Base-by-base conservation (phyloP, 2,113 vertebrate species). In the Centrocercus urophasianus region DNA sequence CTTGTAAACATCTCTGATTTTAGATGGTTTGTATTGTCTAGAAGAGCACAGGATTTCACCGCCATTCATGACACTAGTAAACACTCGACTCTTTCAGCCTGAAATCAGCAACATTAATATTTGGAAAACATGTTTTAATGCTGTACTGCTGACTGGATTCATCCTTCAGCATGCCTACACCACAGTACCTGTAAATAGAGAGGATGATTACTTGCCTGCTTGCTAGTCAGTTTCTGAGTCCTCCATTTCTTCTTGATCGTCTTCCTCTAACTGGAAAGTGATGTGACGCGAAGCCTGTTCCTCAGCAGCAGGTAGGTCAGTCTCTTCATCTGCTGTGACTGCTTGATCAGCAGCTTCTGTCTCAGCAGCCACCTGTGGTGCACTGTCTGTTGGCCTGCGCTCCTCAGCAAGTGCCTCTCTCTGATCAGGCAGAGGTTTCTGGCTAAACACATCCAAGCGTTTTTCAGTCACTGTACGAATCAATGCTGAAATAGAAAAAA, bases 391-490 rank as follows among this genome's bases (percentile, higher is more conserved):
- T 81, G 56, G 47, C 11, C 3, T 2, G 12, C 56, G 47, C 42
- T 92, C 72, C 86, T 91, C 85, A 50, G 36, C 24, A 21, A 42
- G 38, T 63, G 14, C n/a, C 72, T 69, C 34, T n/a, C 69, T 34
- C 66, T 85, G 38, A 61, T 13, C n/a, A 91, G 75, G 0, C 4
- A 13, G 67, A 86, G 74, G 76, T 54, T 77, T 19, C 22, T 0
- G 40, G 65, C 92, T 91, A 54, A 97, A 98, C 11, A 25, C 56
- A 4, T 96, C 83, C 40, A 97, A 70, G 27, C 98, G 98, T 30
- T 93, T 98, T 93, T 97, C 94, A 47, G 97, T 95, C 32, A 98
- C 98, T 5, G 98, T 97, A 25, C 95, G 83, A 86, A 99, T 99
- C 95, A 99, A 90, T 89, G 94, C 99, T 99, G 97, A 83, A 98